Conservation (phyloP, 2,888 invertebrate species). For the Xestia xanthographa region DNA sequence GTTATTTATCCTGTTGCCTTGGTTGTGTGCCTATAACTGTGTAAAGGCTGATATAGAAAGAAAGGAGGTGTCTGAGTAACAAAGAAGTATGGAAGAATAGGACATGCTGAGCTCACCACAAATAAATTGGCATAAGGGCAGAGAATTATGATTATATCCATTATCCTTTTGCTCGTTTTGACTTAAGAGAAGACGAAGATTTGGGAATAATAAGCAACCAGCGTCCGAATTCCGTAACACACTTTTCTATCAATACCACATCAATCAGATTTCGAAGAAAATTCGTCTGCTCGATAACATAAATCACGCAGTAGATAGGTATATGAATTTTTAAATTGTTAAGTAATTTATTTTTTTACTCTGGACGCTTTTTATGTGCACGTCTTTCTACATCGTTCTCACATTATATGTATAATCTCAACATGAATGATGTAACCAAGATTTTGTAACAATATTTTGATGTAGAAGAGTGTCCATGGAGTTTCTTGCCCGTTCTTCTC, state of each 20-base stretch:
- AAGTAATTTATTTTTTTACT: too few species aligned
- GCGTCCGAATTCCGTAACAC: neutral
- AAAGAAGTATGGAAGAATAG: neutral
- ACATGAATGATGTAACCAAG: too few species aligned
- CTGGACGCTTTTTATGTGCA: too few species aligned
- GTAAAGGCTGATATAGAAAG: neutral
- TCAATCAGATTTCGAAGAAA: neutral
- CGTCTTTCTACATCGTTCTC: too few species aligned
- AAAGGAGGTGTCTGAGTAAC: neutral
- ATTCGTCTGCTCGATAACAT: neutral
- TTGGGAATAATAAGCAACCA: neutral
- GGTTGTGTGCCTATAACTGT: too few species aligned
- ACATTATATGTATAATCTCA: too few species aligned
- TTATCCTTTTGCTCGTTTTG: neutral
- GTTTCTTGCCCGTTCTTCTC: too few species aligned
- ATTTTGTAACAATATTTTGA: too few species aligned
- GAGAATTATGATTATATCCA: neutral
- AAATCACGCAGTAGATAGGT: neutral
- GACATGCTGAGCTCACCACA: neutral
- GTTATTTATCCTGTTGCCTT: neutral
- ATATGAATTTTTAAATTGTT: too few species aligned
- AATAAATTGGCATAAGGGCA: neutral
- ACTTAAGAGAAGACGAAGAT: neutral
- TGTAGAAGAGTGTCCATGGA: too few species aligned
- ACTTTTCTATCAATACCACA: neutral